Evolutionary conservation across 2,113 vertebrate species (phyloP), one percentile per base, ranked within the genome.

Genomic region (Sylvia atricapilla): DNA sequence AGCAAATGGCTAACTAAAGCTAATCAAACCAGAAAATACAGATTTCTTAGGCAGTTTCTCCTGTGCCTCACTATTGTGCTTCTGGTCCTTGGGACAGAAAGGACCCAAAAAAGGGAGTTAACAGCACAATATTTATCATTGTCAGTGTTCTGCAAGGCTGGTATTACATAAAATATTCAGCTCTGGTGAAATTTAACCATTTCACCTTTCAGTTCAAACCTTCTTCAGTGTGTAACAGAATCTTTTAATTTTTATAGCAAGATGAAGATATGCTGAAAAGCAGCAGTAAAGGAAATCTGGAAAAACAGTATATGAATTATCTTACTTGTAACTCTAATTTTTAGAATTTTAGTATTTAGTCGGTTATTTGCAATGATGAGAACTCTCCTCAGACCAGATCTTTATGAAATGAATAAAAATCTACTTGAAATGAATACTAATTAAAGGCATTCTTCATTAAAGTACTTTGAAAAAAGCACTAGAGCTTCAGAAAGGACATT

Each of bases 331-430:
- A 80, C 23, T 77, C 25, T 59, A 0, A 49, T 87, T 83, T 83
- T 92, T 25, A 82, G 52, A 35, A 78, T 82, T 76, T 81, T 55
- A 78, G 39, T 80, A 64, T 81, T 82, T 78, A 89, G 25, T 85
- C 43, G 31, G 37, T 83, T 95, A 53, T 66, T 96, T 90, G 76
- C 41, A 93, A 20, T 44, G 24, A 74, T 90, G 37, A 94, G 55
- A 91, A 82, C 30, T 52, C n/a, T 67, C 43, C 49, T 87, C 73
- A 91, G 52, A 86, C 50, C 52, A 86, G 46, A 84, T 93, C 92
- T 93, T 73, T 67, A 77, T 81, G 60, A 93, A 67, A 89, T 87
- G 21, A 90, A 92, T 89, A 59, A 85, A 96, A 93, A 62, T 49
- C 46, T 68, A 67, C 84, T 91, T 92, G 59, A 86, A 93, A 73